Base-by-base conservation (phyloP, 2,797 vertebrate genomes). In the Sebastes taczanowskii region DNA sequence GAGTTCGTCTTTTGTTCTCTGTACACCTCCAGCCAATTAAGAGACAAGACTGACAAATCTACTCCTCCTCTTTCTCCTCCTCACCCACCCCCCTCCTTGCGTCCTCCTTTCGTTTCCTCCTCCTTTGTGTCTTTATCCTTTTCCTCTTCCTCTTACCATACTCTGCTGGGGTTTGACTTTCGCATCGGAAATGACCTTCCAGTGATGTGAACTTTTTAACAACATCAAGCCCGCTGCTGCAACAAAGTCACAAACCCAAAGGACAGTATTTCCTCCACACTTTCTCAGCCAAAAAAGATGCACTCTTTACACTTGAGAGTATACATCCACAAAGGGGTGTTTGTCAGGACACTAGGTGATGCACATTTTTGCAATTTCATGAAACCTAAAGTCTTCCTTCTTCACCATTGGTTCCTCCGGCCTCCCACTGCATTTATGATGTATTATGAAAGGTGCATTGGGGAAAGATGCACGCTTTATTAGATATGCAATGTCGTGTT, bases 41-140 rank as follows among this genome's bases (percentile, higher is more conserved):
- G 87, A 93, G 90, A 94, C 92, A 90, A 89, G 86, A 89, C 87
- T 93, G 91, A 94, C 94, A 94, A 93, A 94, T 88, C 85, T 87
- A 35, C 90, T 83, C 86, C 88, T 82, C 88, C 80, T 88, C 81
- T 62, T 77, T 38, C 46, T 82, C 64, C 61, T 71, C 63, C 74
- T 84, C 81, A 35, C 72, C 81, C 62, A 67, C 35, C 53, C 73
- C 73, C 74, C 49, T 79, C 81, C 30, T 59, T 18, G 20, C 74
- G 61, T 71, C 81, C 61, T 84, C 65, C 52, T 89, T 81, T 82
- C 20, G 74, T 83, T 63, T 46, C 72, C 65, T 74, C 61, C 79
- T 46, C 69, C 22, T 84, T 74, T 81, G 68, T 72, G 58, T 74
- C 71, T 71, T 81, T 66, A 78, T 71, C 30, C 62, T 42, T 49